These are phyloP conservation scores for Solea senegalensis DNA, from an alignment of 2,113 vertebrate genomes.

Conservation along the genomic window DNA sequence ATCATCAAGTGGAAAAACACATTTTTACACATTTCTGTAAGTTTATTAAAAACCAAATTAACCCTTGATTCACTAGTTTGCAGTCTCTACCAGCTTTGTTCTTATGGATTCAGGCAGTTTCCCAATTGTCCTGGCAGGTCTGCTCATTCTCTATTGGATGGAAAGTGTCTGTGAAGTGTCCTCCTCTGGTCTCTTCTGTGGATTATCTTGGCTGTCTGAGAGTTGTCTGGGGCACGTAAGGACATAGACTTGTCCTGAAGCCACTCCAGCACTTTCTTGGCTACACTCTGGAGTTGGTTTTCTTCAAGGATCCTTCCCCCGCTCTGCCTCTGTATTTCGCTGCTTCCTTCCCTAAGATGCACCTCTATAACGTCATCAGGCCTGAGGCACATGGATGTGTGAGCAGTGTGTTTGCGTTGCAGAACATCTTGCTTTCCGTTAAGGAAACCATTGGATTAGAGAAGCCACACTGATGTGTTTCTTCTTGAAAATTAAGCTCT, in stretches of 20 bases:
- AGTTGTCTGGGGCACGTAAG: neutral
- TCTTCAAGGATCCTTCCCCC: neutral
- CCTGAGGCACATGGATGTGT: too few relatives aligned
- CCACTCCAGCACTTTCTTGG: neutral
- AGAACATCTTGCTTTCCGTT: too few relatives aligned
- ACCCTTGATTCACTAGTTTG: too few relatives aligned
- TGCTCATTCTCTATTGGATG: neutral
- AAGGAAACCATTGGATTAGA: too few relatives aligned
- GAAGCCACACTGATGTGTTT: too few relatives aligned
- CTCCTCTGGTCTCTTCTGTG: neutral
- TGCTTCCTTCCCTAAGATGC: neutral
- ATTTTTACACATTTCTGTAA: too few relatives aligned
- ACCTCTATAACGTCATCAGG: too few relatives aligned
- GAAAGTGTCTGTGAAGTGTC: neutral
- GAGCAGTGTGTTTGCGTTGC: too few relatives aligned
- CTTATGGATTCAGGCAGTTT: neutral
- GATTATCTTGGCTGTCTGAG: neutral
- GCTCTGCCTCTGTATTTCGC: neutral
- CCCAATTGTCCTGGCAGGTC: neutral
- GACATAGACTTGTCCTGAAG: neutral
- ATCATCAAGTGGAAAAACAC: too few relatives aligned
- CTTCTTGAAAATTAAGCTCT: too few relatives aligned
- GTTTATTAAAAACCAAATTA: too few relatives aligned
- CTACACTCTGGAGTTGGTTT: neutral
- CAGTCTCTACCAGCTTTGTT: neutral